Base-by-base conservation (phyloP, 2,797 vertebrate genomes). In the Sitta carolinensis region DNA sequence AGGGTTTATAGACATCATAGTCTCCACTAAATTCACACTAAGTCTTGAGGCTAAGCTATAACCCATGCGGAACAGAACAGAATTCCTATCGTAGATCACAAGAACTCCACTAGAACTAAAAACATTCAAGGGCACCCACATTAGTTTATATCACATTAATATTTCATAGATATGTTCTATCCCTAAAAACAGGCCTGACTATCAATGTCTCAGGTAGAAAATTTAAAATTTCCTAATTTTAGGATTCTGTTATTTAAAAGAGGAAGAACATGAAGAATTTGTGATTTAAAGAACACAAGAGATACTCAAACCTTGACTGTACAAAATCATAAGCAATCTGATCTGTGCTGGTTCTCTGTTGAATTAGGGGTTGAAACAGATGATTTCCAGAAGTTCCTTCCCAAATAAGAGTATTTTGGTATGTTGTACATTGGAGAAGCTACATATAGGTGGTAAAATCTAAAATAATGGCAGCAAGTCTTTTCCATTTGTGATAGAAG, bases 21-120 rank as follows among this genome's bases (percentile, higher is more conserved):
- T 74, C 78, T 85, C 30, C 67, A 73, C 45, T 69, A 88, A 66
- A 83, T 91, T 90, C 75, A 54, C 73, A 38, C 34, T 10, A 55
- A 62, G 52, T 70, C 85, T 91, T 83, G 82, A 89, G 52, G 72
- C 57, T 87, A 93, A 89, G 57, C 75, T 93, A 4, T 58, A 87
- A 58, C 42, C 85, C 29, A 18, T 57, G 42, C 64, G 52, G 48
- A 69, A 16, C 29, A 73, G 59, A 73, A 43, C 16, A 74, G 79
- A 29, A 50, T 85, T 85, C 83, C 89, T 90, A 74, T 40, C 18
- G 0, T 26, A 77, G 59, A 73, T 73, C 84, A 61, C 17, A 58
- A 64, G 55, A 93, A 58, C 67, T 92, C 51, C 16, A 8, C 1
- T 38, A 58, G 51, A 55, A 36, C 72, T 42, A 47, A 75, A 94